phyloP scores from a whole-genome alignment of 2,113 vertebrate species.

The Picathartes gymnocephalus region DNA sequence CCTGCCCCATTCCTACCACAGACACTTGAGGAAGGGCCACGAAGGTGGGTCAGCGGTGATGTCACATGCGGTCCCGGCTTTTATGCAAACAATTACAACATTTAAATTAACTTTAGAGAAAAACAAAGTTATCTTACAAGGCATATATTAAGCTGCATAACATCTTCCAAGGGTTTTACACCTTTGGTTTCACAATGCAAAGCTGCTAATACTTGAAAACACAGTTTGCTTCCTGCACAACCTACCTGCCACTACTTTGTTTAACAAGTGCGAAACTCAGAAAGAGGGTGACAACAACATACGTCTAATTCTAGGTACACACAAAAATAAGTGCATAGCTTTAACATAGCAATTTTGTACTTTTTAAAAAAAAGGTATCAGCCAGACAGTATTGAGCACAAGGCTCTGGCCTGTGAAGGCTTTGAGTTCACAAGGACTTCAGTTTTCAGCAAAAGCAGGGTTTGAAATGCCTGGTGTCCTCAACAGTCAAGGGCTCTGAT shows the following conservation, averaged over 20 bases:
- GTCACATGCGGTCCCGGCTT: accelerated
- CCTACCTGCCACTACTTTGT: neutral
- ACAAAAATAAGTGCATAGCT: neutral
- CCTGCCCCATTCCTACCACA: neutral
- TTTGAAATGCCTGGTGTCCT: neutral
- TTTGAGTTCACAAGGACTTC: neutral
- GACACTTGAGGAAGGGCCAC: neutral
- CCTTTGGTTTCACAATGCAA: neutral
- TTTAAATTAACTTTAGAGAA: neutral
- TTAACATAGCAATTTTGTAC: neutral
- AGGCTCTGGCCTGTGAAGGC: neutral
- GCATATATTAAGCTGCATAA: neutral
- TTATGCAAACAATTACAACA: neutral
- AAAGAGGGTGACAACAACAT: neutral
- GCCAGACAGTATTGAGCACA: neutral
- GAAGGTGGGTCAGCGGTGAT: neutral
- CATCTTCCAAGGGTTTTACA: neutral
- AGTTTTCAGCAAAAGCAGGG: neutral
- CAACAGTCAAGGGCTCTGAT: neutral
- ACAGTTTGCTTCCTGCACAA: neutral
- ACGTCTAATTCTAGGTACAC: neutral
- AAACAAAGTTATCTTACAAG: neutral
- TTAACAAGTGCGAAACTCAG: neutral
- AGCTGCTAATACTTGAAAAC: neutral
- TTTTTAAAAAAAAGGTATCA: neutral